phyloP scores from a whole-genome alignment of 1,140 invertebrate genomes.

The Drosophila nikananu region DNA sequence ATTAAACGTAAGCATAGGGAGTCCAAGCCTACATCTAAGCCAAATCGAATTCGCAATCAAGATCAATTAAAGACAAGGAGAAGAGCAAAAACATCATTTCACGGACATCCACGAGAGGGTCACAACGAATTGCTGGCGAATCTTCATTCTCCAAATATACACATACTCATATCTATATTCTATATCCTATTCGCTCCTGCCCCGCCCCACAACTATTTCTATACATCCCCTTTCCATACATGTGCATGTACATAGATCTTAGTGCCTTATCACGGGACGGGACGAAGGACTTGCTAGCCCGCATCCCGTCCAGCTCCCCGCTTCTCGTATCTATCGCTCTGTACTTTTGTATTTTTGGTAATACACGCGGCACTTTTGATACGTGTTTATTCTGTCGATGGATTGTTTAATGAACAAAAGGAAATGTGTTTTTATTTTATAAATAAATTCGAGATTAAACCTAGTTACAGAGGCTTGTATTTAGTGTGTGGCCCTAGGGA shows the following conservation, averaged over 20 bases:
- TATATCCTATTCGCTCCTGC: background rate
- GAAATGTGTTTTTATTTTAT: slow-evolving; percentile 82
- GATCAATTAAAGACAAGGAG: slow-evolving; percentile 40
- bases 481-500: background rate
- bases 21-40: slow-evolving; percentile 77
- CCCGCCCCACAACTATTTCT: background rate
- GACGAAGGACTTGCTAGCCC: background rate
- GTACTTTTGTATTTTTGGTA: slow-evolving; percentile 55
- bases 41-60: slow-evolving; percentile 59
- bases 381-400: slow-evolving; percentile 72
- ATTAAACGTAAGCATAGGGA: slow-evolving; percentile 77
- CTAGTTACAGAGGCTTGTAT: background rate
- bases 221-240: slow-evolving; percentile 14
- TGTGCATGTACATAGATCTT: slow-evolving; percentile 38
- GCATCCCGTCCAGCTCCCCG: background rate
- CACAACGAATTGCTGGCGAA: slow-evolving; percentile 32
- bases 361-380: slow-evolving; percentile 51
- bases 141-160: background rate
- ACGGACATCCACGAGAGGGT: slow-evolving; percentile 49
- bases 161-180: slow-evolving; percentile 10
- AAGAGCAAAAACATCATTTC: slow-evolving; percentile 53
- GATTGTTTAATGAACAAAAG: slow-evolving; percentile 73
- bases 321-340: slow-evolving; percentile 25
- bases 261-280: slow-evolving; percentile 10
- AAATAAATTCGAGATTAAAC: slow-evolving; percentile 78